phyloP scores from a whole-genome alignment of 2,113 vertebrate species.

The Pseudolaguvia tuberculata region DNA sequence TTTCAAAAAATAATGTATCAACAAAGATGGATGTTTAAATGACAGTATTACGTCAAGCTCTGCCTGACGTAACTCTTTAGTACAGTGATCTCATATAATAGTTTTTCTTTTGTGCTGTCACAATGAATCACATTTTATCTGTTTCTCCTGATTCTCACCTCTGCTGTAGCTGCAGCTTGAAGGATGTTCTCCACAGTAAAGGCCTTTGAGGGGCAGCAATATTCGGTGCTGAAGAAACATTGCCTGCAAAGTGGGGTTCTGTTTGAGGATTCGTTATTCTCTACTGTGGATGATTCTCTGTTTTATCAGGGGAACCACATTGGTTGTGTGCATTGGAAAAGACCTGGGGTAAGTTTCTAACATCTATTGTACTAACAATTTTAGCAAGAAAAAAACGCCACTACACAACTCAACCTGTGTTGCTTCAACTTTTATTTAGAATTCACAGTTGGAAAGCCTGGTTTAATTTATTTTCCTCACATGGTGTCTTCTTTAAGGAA shows the following conservation, averaged over 20 bases:
- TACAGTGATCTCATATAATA: background rate
- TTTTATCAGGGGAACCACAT: constrained; percentile 80
- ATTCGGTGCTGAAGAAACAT: constrained; percentile 82
- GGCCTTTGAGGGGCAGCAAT: constrained; percentile 85
- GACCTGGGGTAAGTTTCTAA: constrained; percentile 77
- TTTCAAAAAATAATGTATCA: background rate
- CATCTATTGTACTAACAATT: background rate
- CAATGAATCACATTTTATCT: background rate
- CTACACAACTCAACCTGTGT: background rate
- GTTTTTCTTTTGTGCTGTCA: constrained; percentile 14
- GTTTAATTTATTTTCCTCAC: constrained; percentile 30
- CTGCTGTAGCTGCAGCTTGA: constrained; percentile 56
- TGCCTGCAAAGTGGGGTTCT: constrained; percentile 81
- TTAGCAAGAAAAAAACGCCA: background rate
- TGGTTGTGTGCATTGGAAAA: constrained; percentile 84
- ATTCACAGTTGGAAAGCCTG: constrained; percentile 12
- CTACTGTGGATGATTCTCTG: constrained; percentile 78
- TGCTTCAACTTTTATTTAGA: constrained; percentile 13
- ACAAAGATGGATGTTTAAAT: background rate
- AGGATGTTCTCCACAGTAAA: constrained; percentile 88
- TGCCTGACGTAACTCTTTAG: too few relatives aligned
- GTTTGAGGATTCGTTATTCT: constrained; percentile 88
- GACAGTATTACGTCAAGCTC: too few relatives aligned
- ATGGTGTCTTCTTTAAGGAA: constrained; percentile 29
- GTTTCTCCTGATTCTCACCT: background rate